Evolutionary conservation across 2,888 invertebrate species (phyloP).

Genomic region (Aquatica leii): DNA sequence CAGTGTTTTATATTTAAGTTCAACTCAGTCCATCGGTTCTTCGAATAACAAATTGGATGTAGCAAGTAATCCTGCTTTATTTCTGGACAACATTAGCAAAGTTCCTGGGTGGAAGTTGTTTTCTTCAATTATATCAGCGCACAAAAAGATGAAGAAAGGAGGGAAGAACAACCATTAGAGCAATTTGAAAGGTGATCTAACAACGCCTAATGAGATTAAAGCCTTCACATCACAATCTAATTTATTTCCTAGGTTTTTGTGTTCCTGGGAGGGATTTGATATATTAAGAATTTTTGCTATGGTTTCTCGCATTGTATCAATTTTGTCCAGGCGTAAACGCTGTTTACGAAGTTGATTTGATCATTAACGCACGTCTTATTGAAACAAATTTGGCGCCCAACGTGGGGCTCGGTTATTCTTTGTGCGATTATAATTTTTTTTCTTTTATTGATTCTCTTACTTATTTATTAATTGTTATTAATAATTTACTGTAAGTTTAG

Average conservation of each 20-base stretch:
- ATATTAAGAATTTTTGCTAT: too few species aligned
- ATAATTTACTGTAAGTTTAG: too few species aligned
- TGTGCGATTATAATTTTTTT: too few species aligned
- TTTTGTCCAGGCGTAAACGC: too few species aligned
- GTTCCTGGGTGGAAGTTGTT: slow-evolving; percentile 46
- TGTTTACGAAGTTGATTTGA: too few species aligned
- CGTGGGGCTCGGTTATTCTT: too few species aligned
- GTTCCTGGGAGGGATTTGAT: too few species aligned
- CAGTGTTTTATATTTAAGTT: slow-evolving; percentile 60
- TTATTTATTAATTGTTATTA: too few species aligned
- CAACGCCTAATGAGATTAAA: slow-evolving; percentile 52
- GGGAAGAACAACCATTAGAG: slow-evolving; percentile 50
- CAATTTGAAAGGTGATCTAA: slow-evolving; percentile 55
- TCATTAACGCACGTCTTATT: too few species aligned
- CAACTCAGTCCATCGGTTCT: slow-evolving; percentile 62
- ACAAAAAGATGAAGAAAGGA: slow-evolving; percentile 73
- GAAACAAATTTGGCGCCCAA: too few species aligned
- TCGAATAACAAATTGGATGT: slow-evolving; percentile 65
- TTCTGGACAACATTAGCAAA: slow-evolving; percentile 81
- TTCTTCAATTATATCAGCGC: slow-evolving; percentile 82
- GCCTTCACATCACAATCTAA: slow-evolving; percentile 42
- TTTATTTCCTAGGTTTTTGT: slow-evolving; percentile 21
- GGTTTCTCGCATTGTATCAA: too few species aligned
- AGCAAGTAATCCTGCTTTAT: slow-evolving; percentile 71
- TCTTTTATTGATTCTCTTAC: too few species aligned